Conservation (phyloP, 2,797 vertebrate species). For the Oreochromis grahami region DNA sequence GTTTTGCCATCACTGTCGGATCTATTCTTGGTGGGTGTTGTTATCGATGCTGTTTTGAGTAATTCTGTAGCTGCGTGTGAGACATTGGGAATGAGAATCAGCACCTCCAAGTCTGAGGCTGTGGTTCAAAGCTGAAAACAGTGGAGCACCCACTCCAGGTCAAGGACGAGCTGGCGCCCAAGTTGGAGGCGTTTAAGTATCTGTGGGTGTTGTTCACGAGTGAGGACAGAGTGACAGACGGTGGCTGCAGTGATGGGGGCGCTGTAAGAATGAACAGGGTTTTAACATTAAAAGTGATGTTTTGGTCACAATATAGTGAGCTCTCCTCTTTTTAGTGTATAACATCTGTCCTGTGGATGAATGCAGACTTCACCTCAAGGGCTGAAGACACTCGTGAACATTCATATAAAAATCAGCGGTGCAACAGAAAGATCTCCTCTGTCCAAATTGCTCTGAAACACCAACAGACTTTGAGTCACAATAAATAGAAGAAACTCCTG, state of each 20-base stretch:
- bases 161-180: accelerated
- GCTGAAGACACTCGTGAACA: neutral
- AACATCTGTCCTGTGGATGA: neutral
- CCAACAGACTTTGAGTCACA: conserved; percentile 61
- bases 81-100: neutral
- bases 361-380: neutral
- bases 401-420: neutral
- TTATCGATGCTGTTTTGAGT: neutral
- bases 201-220: neutral
- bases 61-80: neutral
- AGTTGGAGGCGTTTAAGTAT: neutral
- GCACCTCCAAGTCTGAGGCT: neutral
- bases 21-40: neutral
- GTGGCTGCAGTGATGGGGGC: neutral
- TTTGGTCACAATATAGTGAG: neutral
- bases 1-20: too few species aligned
- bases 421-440: neutral
- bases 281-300: neutral
- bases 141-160: neutral
- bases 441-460: neutral
- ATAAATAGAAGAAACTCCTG: conserved; percentile 12
- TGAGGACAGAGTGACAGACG: neutral
- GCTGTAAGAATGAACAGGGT: accelerated
- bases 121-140: neutral
- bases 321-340: neutral